These are phyloP conservation scores for Aproaerema taeniolella DNA, from an alignment of 2,888 invertebrate genomes.

Conservation along the genomic window DNA sequence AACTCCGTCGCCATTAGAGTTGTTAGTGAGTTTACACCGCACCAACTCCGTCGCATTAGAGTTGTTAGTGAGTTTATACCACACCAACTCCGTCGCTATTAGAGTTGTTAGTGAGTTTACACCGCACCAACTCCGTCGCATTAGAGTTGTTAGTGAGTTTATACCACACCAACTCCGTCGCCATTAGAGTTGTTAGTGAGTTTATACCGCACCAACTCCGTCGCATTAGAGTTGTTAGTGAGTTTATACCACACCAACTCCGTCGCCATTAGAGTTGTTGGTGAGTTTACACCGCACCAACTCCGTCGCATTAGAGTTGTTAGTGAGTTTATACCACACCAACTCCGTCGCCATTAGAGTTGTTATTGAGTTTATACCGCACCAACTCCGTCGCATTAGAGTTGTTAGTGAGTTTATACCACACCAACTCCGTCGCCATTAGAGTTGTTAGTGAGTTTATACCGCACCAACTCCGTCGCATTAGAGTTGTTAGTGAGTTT, in stretches of 20 bases:
- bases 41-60: conserved; percentile 85
- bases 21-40: conserved; percentile 82
- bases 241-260: no score
- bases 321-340: no score
- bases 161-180: conserved; percentile 82
- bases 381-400: no score
- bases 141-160: conserved; percentile 87
- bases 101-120: conserved; percentile 85
- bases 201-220: conserved; percentile 23
- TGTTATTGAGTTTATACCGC: no score
- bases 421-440: no score
- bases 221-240: no score
- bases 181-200: conserved; percentile 87
- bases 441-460: no score
- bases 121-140: conserved; percentile 84
- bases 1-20: conserved; percentile 85
- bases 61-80: conserved; percentile 86
- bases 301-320: not conserved
- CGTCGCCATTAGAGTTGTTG: no score
- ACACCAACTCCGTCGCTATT: conserved; percentile 85
- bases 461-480: no score
- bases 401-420: no score
- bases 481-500: no score
- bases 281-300: conserved; percentile 65
- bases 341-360: no score